Percentiles rank a stretch among this genome's conserved stretches.
phyloP scores from a whole-genome alignment of 2,888 invertebrate genomes.

The Eupithecia exiguata region DNA sequence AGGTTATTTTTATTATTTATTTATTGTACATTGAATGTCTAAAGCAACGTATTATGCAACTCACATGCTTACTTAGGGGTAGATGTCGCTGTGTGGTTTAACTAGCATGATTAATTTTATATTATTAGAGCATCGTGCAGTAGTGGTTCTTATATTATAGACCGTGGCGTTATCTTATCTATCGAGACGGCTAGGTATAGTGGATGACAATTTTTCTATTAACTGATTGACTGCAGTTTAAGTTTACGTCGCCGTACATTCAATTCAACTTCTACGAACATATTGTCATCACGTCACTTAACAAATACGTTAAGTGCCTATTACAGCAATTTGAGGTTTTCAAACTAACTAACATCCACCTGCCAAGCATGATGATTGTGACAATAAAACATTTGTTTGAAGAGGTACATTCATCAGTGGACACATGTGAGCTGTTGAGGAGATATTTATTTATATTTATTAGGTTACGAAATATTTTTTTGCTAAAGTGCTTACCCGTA shows the following conservation, averaged over 20 bases:
- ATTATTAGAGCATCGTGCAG: background rate
- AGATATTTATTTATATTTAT: too few relatives aligned
- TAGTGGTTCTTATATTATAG: background rate
- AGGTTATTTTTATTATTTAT: too few relatives aligned
- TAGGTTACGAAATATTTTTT: too few relatives aligned
- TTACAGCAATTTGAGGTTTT: background rate
- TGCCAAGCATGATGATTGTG: background rate
- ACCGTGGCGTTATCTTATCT: slow-evolving; percentile 5
- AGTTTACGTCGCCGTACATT: slow-evolving; percentile 18
- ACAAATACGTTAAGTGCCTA: background rate
- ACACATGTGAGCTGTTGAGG: too few relatives aligned
- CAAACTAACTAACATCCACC: background rate
- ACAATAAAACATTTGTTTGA: background rate
- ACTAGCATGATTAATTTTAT: background rate
- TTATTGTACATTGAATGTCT: too few relatives aligned
- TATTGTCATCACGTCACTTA: background rate
- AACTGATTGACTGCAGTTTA: slow-evolving; percentile 25
- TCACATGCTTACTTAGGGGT: background rate
- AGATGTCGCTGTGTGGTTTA: background rate
- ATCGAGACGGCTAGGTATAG: slow-evolving; percentile 22
- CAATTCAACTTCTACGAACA: slow-evolving; percentile 14
- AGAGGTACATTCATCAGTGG: too few relatives aligned
- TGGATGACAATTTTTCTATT: slow-evolving; percentile 37
- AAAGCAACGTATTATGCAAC: too few relatives aligned
- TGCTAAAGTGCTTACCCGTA: too few relatives aligned